phyloP scores from a whole-genome alignment of 2,888 invertebrate species.

The Cantharis lateralis region DNA sequence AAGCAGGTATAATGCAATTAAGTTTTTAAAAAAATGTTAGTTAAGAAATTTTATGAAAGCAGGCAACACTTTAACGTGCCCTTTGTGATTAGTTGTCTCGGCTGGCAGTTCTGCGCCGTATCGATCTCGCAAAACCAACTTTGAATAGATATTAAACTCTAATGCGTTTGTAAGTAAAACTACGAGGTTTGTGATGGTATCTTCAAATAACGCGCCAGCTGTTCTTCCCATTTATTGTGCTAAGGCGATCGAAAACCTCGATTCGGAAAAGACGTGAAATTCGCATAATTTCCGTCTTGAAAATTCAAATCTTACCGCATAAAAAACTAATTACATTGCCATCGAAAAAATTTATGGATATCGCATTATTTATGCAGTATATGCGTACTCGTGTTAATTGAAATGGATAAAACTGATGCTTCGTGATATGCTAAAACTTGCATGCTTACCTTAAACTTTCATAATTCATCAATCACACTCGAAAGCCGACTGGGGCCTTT shows the following conservation, averaged over 20 bases:
- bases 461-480: constrained; percentile 1
- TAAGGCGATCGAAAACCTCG: constrained; percentile 12
- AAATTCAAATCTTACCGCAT: not conserved
- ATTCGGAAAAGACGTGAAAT: constrained; percentile 14
- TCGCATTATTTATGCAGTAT: too few relatives aligned
- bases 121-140: constrained; percentile 22
- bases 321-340: not conserved
- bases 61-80: constrained; percentile 4
- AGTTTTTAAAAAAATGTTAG: constrained; percentile 10
- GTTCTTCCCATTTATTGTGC: constrained; percentile 28
- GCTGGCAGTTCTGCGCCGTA: constrained; percentile 16
- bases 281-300: not conserved
- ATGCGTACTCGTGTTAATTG: not conserved
- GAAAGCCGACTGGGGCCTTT: not conserved
- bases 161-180: constrained; percentile 32
- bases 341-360: not conserved
- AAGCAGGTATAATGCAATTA: constrained; percentile 19
- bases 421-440: not conserved
- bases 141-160: constrained; percentile 32
- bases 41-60: constrained; percentile 5
- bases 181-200: constrained; percentile 33
- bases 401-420: not conserved
- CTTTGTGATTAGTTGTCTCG: constrained; percentile 15
- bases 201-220: constrained; percentile 28
- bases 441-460: not conserved